Base-by-base conservation (phyloP, 2,113 vertebrate species). In the Poecile atricapillus region DNA sequence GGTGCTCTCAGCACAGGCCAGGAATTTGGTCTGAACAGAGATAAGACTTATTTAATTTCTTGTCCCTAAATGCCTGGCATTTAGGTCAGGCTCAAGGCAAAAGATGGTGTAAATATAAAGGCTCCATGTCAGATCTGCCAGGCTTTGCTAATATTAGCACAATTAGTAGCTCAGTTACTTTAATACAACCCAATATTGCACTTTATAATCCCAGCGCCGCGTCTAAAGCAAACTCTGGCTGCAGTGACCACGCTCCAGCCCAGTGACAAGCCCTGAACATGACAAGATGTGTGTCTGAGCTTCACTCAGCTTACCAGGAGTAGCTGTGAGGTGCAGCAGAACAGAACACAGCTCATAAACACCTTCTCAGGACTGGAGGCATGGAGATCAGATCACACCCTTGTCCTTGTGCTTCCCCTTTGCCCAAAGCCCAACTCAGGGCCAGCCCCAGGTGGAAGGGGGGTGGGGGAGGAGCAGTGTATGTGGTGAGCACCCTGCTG, bases 71-170 rank as follows among this genome's bases (percentile, higher is more conserved):
- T 39, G 46, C 82, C 39, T 47, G 56, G 65, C 67, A 78, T 89
- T 60, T 76, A 85, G 70, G 67, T 76, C 91, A 95, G 77, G 43
- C 50, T 27, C 69, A 73, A 83, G 53, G 70, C 69, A 82, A 91
- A 79, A 70, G 71, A 31, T 27, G 3, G 39, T 0, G 7, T 55
- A 67, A 70, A 71, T 64, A 60, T 47, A 46, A 65, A 90, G 56
- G 52, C 30, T 91, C 63, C 63, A 11, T 0, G 0, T 59, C 65
- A 84, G 65, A 82, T n/a, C 46, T 84, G 50, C 63, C 47, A 90
- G 59, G 78, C 47, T 83, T 80, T 67, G 82, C 71, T 65, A n/a
- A 17, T 4, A 47, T 1, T 35, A 88, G 39, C 39, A 39, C 11
- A 39, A 39, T 39, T 39, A 39, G 39, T 39, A 39, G 35, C 46